Evolutionary conservation across 2,888 invertebrate genomes (phyloP).

Genomic region (Pristionchus fissidentatus): DNA sequence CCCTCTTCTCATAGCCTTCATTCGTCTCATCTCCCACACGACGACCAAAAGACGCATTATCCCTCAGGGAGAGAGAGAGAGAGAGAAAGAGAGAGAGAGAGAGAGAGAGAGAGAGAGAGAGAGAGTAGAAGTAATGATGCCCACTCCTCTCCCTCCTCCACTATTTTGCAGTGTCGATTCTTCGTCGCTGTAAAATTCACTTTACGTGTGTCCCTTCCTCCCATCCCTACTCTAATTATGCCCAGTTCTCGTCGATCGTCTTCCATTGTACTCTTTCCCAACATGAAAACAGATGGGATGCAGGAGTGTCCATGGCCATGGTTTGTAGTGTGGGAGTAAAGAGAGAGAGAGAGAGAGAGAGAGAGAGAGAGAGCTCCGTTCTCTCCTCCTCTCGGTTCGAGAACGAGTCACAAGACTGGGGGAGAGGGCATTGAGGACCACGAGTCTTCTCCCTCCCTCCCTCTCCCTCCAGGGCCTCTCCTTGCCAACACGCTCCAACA

Average conservation of each 20-base stretch:
- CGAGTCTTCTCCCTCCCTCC: constrained; percentile 22
- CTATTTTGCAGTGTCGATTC: neutral
- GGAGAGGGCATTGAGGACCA: constrained; percentile 12
- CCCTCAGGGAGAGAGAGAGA: constrained; percentile 28
- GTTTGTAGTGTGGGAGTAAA: no score
- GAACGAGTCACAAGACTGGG: constrained; percentile 33
- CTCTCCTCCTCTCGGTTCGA: neutral
- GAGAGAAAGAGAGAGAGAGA: neutral
- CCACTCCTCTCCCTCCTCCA: neutral
- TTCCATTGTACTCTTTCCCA: no score
- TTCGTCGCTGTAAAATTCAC: neutral
- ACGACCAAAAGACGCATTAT: constrained; percentile 21
- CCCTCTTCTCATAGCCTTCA: no score
- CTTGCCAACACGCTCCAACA: neutral
- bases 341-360: neutral
- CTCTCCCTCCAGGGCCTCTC: neutral
- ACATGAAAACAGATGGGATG: no score
- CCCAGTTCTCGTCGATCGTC: no score
- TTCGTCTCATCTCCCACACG: constrained; percentile 14
- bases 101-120: neutral
- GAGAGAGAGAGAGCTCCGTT: neutral
- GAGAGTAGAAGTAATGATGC: neutral
- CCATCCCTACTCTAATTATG: neutral
- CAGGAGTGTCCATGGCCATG: no score
- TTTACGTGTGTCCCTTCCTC: no score